A percentile compares a stretch with the other conserved stretches of the same genome.
These are phyloP conservation scores for Eucera pruinosa DNA, from an alignment of 2,888 invertebrate species.

Conservation along the genomic window DNA sequence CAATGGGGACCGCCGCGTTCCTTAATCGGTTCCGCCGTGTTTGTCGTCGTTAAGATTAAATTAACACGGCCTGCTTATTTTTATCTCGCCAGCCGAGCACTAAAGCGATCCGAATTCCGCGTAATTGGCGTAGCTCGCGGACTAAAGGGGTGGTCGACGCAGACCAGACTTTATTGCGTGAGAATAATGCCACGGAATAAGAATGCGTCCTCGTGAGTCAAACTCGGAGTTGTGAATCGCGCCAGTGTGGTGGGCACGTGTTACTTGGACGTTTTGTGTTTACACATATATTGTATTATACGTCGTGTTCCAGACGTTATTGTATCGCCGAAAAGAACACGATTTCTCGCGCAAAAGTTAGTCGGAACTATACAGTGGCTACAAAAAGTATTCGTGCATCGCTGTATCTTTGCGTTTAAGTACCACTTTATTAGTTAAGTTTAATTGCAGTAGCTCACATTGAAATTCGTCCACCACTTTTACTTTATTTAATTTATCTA, in stretches of 20 bases:
- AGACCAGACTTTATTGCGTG: constrained; percentile 27
- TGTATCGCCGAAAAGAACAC: too few relatives aligned
- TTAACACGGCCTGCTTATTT: constrained; percentile 40
- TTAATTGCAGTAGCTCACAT: too few relatives aligned
- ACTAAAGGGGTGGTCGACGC: constrained; percentile 18
- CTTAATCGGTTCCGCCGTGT: constrained; percentile 32
- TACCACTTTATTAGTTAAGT: too few relatives aligned
- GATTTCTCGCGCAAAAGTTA: too few relatives aligned
- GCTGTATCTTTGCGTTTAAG: too few relatives aligned
- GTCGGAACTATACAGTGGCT: too few relatives aligned
- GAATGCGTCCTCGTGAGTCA: constrained; percentile 1
- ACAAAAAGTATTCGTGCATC: too few relatives aligned
- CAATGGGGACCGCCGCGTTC: neutral
- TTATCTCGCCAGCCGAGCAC: constrained; percentile 17
- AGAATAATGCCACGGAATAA: constrained; percentile 28
- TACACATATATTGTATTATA: too few relatives aligned
- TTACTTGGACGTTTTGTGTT: neutral
- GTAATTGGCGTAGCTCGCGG: constrained; percentile 40
- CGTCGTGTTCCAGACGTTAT: too few relatives aligned
- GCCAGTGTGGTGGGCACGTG: neutral
- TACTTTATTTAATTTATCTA: too few relatives aligned
- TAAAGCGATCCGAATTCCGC: constrained; percentile 28
- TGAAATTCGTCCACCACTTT: too few relatives aligned
- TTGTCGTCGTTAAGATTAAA: constrained; percentile 37
- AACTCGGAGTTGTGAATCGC: neutral